These are phyloP conservation scores for Climacteris rufus DNA, from an alignment of 2,113 vertebrate genomes.

Conservation along the genomic window DNA sequence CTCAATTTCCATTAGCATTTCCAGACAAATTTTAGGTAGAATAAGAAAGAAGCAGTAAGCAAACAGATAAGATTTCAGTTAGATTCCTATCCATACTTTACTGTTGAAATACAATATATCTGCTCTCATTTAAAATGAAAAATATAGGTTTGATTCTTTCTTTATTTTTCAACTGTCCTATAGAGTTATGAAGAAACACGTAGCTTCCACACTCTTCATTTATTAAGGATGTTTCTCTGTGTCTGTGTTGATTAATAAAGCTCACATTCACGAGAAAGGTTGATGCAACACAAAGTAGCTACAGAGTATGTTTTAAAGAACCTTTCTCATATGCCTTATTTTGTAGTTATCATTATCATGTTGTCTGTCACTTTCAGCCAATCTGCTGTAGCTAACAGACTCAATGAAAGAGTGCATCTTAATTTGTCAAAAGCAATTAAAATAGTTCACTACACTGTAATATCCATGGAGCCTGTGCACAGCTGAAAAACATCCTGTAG, in stretches of 20 bases:
- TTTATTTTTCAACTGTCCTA: background rate
- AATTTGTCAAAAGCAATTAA: constrained; percentile 45
- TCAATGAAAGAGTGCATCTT: background rate
- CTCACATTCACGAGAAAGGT: background rate
- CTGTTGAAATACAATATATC: background rate
- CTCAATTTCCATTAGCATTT: background rate
- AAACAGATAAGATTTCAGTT: background rate
- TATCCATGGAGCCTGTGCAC: background rate
- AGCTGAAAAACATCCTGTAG: background rate
- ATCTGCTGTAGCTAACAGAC: background rate
- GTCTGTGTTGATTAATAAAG: constrained; percentile 8
- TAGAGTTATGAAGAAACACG: background rate
- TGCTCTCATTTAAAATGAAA: background rate
- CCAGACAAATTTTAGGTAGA: background rate
- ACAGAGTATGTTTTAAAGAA: background rate
- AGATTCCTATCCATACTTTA: background rate
- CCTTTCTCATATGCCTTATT: background rate
- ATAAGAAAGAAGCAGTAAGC: background rate
- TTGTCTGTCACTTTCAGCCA: constrained; percentile 4
- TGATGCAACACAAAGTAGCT: background rate
- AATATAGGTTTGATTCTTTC: background rate
- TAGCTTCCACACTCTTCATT: background rate
- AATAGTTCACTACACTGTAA: background rate
- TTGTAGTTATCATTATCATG: constrained; percentile 7
- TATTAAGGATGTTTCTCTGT: background rate